Conservation (phyloP, 2,888 invertebrate genomes). For the Aphidius colemani region DNA sequence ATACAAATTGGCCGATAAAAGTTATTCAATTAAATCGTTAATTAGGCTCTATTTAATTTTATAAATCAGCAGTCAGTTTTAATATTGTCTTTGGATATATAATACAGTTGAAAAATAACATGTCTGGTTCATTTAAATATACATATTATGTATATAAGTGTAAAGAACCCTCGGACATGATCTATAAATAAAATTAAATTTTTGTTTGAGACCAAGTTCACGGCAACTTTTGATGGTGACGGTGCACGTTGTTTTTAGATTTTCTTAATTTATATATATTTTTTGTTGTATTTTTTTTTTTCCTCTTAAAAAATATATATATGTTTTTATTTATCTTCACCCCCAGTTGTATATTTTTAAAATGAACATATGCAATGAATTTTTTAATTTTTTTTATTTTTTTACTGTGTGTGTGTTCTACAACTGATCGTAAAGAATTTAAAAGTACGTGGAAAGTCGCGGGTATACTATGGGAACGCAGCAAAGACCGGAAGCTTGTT, state of each 20-base stretch:
- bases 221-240: slow-evolving; percentile 39
- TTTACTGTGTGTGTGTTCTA: background rate
- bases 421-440: slow-evolving; percentile 31
- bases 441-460: slow-evolving; percentile 24
- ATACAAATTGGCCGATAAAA: too few relatives aligned
- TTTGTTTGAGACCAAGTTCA: slow-evolving; percentile 50
- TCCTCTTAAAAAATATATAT: slow-evolving; percentile 4
- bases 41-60: too few relatives aligned
- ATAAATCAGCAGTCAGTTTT: too few relatives aligned
- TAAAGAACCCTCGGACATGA: too few relatives aligned
- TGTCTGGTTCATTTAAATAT: too few relatives aligned
- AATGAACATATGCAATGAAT: slow-evolving; percentile 23
- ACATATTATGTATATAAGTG: too few relatives aligned
- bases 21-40: too few relatives aligned
- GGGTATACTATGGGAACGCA: slow-evolving; percentile 37
- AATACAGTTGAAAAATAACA: too few relatives aligned
- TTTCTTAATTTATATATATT: slow-evolving; percentile 16
- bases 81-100: too few relatives aligned
- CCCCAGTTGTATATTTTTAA: slow-evolving; percentile 10
- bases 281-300: slow-evolving; percentile 17
- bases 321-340: slow-evolving; percentile 3
- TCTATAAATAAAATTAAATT: slow-evolving; percentile 39
- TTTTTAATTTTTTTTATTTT: too few relatives aligned
- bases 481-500: slow-evolving; percentile 49
- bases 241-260: slow-evolving; percentile 12